Conservation (phyloP, 2,888 invertebrate species). For the Xestia xanthographa region DNA sequence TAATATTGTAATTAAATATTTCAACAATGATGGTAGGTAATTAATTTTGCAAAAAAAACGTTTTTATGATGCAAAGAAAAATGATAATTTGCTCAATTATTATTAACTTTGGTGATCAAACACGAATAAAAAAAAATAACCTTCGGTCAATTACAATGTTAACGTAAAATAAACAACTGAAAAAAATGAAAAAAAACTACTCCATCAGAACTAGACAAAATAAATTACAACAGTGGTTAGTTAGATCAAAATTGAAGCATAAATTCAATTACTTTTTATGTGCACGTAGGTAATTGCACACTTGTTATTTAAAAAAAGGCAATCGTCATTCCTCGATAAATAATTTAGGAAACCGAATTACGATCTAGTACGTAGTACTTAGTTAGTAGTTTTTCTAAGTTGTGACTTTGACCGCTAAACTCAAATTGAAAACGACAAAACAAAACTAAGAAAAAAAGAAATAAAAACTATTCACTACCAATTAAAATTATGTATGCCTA, state of each 20-base stretch:
- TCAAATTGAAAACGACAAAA: constrained; percentile 15
- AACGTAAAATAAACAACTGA: background rate
- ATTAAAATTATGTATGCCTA: constrained; percentile 8
- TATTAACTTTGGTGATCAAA: constrained; percentile 4
- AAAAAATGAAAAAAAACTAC: background rate
- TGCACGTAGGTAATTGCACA: constrained; percentile 25
- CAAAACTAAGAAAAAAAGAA: background rate
- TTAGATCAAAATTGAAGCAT: background rate
- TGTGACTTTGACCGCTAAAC: constrained; percentile 2
- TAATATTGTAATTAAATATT: constrained; percentile 17
- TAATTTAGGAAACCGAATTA: constrained; percentile 11
- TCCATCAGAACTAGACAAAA: background rate
- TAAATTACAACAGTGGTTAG: background rate
- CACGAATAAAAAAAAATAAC: constrained; percentile 30
- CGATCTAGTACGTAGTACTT: too few species aligned
- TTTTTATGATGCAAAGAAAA: constrained; percentile 2
- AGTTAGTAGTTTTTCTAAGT: constrained; percentile 4
- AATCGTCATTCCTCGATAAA: constrained; percentile 10
- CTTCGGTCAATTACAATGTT: constrained; percentile 11
- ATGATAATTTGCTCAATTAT: constrained; percentile 17
- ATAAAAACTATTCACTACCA: too few species aligned
- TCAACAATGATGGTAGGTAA: constrained; percentile 13
- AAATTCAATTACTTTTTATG: constrained; percentile 43
- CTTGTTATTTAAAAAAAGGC: constrained; percentile 29
- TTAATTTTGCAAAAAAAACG: constrained; percentile 9